Conservation (phyloP, 1,140 invertebrate genomes). For the Drosophila mauritiana region DNA sequence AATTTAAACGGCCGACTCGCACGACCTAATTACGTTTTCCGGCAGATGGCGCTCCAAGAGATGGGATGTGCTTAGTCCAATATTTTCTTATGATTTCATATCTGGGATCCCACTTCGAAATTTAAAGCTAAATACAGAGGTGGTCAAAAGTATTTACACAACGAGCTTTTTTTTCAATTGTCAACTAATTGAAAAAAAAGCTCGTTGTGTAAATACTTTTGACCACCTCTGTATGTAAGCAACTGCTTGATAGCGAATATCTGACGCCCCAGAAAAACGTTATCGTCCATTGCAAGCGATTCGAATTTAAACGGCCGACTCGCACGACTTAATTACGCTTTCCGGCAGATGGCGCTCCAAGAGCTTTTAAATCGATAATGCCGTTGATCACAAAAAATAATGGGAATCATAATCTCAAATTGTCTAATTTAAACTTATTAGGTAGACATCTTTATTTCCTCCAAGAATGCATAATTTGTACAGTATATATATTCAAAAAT, state of each 20-base stretch:
- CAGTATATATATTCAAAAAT: slow-evolving; percentile 14
- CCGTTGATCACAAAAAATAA: background rate
- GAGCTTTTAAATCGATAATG: slow-evolving; percentile 1
- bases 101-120: too few relatives aligned
- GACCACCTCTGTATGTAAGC: too few relatives aligned
- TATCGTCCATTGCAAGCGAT: background rate
- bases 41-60: slow-evolving; percentile 20
- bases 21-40: background rate
- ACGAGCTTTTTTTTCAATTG: too few relatives aligned
- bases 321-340: background rate
- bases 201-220: too few relatives aligned
- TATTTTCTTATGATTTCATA: too few relatives aligned
- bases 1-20: background rate
- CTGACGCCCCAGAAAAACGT: background rate
- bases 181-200: too few relatives aligned
- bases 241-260: too few relatives aligned
- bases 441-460: slow-evolving; percentile 38
- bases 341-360: slow-evolving; percentile 17
- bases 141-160: too few relatives aligned
- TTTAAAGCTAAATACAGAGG: too few relatives aligned
- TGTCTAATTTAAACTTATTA: background rate
- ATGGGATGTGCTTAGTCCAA: too few relatives aligned
- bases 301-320: background rate
- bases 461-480: slow-evolving; percentile 35
- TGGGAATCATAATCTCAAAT: background rate